Evolutionary conservation across 2,888 invertebrate species (phyloP), one percentile per base, ranked within the genome.

Genomic region (Noctua pronuba): DNA sequence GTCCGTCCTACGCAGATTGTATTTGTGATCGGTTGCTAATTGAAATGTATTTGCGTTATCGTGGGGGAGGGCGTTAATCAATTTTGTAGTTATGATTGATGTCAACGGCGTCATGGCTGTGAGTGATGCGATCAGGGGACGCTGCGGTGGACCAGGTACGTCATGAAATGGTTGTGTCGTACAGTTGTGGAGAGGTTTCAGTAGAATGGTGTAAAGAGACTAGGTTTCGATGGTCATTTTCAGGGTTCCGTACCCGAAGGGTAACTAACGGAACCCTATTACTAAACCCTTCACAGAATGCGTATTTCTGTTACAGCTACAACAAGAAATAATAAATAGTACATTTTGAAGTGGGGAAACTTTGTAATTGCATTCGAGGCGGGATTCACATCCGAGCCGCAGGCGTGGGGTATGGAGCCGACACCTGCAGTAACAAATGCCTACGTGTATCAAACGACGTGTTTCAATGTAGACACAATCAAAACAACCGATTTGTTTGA

Each of bases 1-100:
- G 35, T 5, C 16, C 60, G 58, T 73, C 73, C 70, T 67, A 71
- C 75, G 82, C 78, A 64, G 52, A 35, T 65, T 72, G 46, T 46
- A 41, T 70, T 72, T 58, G 55, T 71, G 24, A 66, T 10, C 21
- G 11, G 55, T 49, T 24, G 71, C 49, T 70, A 71, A 85, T 79
- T 85, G 46, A 55, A 71, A 58, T 46, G 35, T 75, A 60, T 75
- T 72, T 64, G 41, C 11, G 62, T 55, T 72, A 44, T 28, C 52
- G 24, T 64, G n/a, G n/a, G 21, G 38, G 52, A 41, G 38, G n/a
- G 38, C 18, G 68, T 52, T 46, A 18, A 31, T 18, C 24, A 41
- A 64, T 35, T 52, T 35, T 35, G 44, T 75, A 35, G 58, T 73
- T 73, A 67, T 65, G 72, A 69, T 28, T 28, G 44, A n/a, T 41